phyloP scores from a whole-genome alignment of 2,888 invertebrate species.

The Caenorhabditis sp. region DNA sequence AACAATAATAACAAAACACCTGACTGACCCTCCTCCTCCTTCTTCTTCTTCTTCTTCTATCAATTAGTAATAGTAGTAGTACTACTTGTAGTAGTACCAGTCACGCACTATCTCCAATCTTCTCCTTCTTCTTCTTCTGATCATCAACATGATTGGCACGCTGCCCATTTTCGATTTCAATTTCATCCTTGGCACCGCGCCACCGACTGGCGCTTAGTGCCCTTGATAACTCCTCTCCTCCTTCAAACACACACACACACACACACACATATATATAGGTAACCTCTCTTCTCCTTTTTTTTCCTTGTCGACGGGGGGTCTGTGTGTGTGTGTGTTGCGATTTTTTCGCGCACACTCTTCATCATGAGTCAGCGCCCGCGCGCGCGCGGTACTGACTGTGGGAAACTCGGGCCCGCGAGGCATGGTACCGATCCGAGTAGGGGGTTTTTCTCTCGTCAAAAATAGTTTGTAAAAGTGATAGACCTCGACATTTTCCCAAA shows the following conservation, averaged over 20 bases:
- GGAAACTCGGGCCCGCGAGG: too few relatives aligned
- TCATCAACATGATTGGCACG: background rate
- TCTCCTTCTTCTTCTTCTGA: background rate
- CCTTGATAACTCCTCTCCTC: background rate
- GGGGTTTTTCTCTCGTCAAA: too few relatives aligned
- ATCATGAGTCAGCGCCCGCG: too few relatives aligned
- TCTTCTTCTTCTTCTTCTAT: too few relatives aligned
- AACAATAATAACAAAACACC: too few relatives aligned
- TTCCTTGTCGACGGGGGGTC: background rate
- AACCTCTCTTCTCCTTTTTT: background rate
- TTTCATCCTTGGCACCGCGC: conserved; percentile 38
- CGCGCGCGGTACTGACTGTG: too few relatives aligned
- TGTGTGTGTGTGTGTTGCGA: too few relatives aligned
- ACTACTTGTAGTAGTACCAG: background rate
- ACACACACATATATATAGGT: background rate
- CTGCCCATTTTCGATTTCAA: background rate
- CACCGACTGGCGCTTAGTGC: conserved; percentile 27
- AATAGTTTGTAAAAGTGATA: too few relatives aligned
- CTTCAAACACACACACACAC: too few relatives aligned
- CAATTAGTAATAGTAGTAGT: background rate
- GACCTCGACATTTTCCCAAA: too few relatives aligned
- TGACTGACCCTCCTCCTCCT: too few relatives aligned
- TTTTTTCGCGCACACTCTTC: background rate
- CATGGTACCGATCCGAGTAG: too few relatives aligned
- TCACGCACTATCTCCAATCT: background rate